These are phyloP conservation scores for Micromesistius poutassou DNA, from an alignment of 2,797 vertebrate genomes.

Conservation along the genomic window DNA sequence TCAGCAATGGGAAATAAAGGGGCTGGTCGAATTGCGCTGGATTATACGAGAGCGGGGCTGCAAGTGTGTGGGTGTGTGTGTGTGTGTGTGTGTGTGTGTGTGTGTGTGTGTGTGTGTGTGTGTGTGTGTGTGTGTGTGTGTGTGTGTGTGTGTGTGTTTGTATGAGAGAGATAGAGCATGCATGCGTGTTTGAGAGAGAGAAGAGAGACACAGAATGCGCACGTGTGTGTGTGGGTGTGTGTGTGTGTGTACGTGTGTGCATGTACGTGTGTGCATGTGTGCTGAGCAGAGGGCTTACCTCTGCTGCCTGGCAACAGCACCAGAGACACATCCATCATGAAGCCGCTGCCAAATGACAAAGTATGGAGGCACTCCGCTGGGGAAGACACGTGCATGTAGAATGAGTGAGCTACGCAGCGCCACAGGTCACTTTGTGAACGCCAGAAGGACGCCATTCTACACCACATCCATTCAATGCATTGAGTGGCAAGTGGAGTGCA, in stretches of 20 bases:
- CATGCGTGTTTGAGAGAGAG: no score
- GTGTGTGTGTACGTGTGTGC: background rate
- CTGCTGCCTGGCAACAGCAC: constrained; percentile 84
- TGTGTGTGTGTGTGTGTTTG: no score
- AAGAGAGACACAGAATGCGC: no score
- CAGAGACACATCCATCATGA: constrained; percentile 89
- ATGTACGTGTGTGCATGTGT: background rate
- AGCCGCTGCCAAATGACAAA: constrained; percentile 84
- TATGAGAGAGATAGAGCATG: no score
- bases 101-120: no score
- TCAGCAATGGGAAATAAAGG: constrained; percentile 32
- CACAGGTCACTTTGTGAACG: background rate
- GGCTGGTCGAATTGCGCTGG: constrained; percentile 45
- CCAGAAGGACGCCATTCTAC: background rate
- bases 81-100: no score
- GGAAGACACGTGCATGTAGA: constrained; percentile 42
- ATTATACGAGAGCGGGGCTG: constrained; percentile 33
- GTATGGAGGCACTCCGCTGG: constrained; percentile 85
- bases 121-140: no score
- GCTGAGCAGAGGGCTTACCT: constrained; percentile 78
- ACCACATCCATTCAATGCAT: background rate
- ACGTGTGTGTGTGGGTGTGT: no score
- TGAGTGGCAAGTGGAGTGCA: background rate
- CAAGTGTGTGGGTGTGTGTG: no score
- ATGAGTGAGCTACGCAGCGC: constrained; percentile 28